These are phyloP conservation scores for Dicerorhinus sumatrensis DNA, from an alignment of 2,113 vertebrate species.

Conservation along the genomic window DNA sequence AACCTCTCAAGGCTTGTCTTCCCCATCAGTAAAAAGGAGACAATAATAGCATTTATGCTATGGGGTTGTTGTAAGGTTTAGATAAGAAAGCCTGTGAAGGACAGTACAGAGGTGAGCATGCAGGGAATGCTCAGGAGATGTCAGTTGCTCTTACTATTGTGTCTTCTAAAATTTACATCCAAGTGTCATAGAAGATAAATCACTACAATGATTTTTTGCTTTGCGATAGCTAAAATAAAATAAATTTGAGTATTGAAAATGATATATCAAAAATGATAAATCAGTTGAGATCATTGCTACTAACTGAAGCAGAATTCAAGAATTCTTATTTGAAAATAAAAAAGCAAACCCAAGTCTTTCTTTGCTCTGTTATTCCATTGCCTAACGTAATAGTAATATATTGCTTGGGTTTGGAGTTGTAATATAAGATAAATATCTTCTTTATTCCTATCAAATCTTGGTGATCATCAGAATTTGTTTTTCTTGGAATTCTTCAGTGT, in stretches of 20 bases:
- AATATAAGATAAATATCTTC: not conserved
- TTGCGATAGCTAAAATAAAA: slow-evolving; percentile 26
- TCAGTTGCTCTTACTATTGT: not conserved
- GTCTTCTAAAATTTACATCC: slow-evolving; percentile 2
- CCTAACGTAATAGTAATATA: not conserved
- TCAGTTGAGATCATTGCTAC: not conserved
- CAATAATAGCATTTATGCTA: not conserved
- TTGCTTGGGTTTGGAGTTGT: not conserved
- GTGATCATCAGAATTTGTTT: not conserved
- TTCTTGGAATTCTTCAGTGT: slow-evolving; percentile 12
- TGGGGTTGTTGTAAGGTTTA: not conserved
- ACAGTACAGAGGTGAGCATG: no score
- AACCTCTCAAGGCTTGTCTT: slow-evolving; percentile 17
- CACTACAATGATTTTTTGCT: not conserved
- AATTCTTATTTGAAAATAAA: slow-evolving; percentile 47
- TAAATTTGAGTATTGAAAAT: slow-evolving; percentile 45
- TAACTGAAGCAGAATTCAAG: not conserved
- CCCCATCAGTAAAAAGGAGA: not conserved
- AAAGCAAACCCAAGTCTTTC: not conserved
- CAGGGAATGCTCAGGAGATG: not conserved
- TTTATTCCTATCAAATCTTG: not conserved
- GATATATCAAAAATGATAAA: slow-evolving; percentile 7
- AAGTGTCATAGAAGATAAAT: not conserved
- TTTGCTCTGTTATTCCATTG: not conserved
- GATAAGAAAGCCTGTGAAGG: not conserved